Base-by-base conservation (phyloP, 2,113 vertebrate species). In the Fulica atra region DNA sequence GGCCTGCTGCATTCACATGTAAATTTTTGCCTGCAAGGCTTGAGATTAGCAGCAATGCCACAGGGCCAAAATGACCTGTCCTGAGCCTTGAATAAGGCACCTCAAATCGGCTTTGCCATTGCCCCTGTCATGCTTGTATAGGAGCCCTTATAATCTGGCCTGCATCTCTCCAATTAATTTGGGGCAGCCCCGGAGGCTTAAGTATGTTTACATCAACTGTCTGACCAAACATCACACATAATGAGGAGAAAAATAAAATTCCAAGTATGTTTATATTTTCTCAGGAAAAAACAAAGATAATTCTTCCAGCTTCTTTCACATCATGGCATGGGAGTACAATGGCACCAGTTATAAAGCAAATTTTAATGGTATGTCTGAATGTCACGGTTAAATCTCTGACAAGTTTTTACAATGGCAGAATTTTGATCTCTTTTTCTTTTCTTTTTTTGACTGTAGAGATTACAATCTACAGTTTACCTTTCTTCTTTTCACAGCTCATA, bases 241-340 rank as follows among this genome's bases (percentile, higher is more conserved):
- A 95, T n/a, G 35, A 93, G n/a, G 50, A 33, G 29, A 63, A 90
- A 93, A 89, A 38, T 60, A 73, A 78, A 93, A 86, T 42, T 66
- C 6, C 4, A 36, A 25, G 1, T 23, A 2, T 60, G 18, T 70
- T 73, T 80, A 44, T 12, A n/a, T 88, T 83, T 90, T 89, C 33
- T 70, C 21, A 25, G 42, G n/a, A 38, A 73, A 86, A 80, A 31
- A 1, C 36, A 72, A 63, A 80, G 35, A 66, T 54, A 18, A 12
- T 78, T 91, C 28, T 82, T 82, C 80, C n/a, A 31, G 2, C 14
- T 92, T 82, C 13, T 20, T 88, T 94, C 56, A 18, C 6, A 3
- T 46, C 66, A 60, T 12, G n/a, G 2, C 16, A 23, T 46, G 42
- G 42, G 80, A 90, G 48, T 86, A 78, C 18, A 70, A 38, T 7